Base-by-base conservation (phyloP, 2,888 invertebrate species). In the Phragmatobia fuliginosa region DNA sequence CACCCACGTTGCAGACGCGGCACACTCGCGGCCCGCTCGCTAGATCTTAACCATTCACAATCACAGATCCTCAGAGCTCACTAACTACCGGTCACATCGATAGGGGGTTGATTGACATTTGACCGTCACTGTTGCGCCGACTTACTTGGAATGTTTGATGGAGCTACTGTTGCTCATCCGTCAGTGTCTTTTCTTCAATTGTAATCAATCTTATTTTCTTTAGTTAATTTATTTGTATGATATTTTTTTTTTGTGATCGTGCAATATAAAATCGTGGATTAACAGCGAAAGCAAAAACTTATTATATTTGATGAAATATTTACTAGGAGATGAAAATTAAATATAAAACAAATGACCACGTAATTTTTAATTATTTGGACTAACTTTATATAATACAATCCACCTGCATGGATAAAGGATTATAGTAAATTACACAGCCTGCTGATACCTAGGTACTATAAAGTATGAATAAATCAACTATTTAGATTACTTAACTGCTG, bases 1-100 rank as follows among this genome's bases (percentile, higher is more conserved):
- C 94, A 95, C 94, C 95, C 94, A 94, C 94, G 94, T 91, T 87
- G 94, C 91, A 89, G 92, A 89, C 90, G 90, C 89, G 90, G 88
- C 89, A 84, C 87, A 87, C 81, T 83, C 90, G 88, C 90, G 91
- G 92, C 90, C 91, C 91, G 92, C 90, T 78, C 80, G 82, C 81
- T 18, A 52, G 45, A 45, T 58, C 36, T 41, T 63, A 83, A 66
- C 72, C 70, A 72, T 76, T 77, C 66, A 75, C 79, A 68, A 70
- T 66, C 76, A 70, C 71, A 75, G 81, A 81, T 75, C 74, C 68
- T 76, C 72, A 76, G 78, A 74, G 75, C 71, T 69, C 72, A 75
- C 79, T 71, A 67, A 74, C 82, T 76, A 75, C 83, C 74, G 83
- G 75, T 80, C 71, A 67, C 75, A 79, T 81, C 78, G 81, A 84